phyloP scores from a whole-genome alignment of 37 sponge, comb jelly and placozoan species.

The Spongilla lacustris region DNA sequence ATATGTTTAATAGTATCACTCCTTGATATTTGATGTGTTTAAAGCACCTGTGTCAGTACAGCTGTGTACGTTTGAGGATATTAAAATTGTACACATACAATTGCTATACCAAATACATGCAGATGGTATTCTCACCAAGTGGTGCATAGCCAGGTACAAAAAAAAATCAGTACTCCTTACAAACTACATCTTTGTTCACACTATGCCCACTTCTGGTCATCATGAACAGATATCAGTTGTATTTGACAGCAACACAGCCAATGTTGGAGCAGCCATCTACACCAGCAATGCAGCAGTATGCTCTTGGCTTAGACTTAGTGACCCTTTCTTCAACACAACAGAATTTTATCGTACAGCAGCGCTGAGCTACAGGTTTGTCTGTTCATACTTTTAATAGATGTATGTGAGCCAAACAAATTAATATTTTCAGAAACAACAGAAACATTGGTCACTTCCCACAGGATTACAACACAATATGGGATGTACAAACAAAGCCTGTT shows the following conservation, averaged over 20 bases:
- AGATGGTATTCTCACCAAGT: too few species aligned
- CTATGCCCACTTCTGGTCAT: too few species aligned
- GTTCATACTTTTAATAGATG: not conserved
- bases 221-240: slow-evolving; percentile 24
- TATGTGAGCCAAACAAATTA: not conserved
- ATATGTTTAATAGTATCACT: too few species aligned
- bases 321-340: not conserved
- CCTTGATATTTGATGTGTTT: too few species aligned
- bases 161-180: too few species aligned
- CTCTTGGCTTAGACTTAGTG: slow-evolving; percentile 15
- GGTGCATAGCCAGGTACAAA: too few species aligned
- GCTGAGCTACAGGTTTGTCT: slow-evolving; percentile 19
- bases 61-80: too few species aligned
- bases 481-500: not conserved
- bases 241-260: slow-evolving; percentile 27
- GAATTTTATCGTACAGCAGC: slow-evolving; percentile 27
- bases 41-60: too few species aligned
- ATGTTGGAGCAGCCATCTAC: slow-evolving; percentile 43
- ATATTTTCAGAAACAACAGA: not conserved
- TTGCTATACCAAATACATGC: too few species aligned
- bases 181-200: too few species aligned
- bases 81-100: too few species aligned
- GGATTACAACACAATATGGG: not conserved
- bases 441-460: not conserved
- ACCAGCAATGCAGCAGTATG: slow-evolving; percentile 33